A percentile compares a stretch with the other conserved stretches of the same genome.
These are phyloP conservation scores for Frankliniella intonsa DNA, from an alignment of 2,888 invertebrate species.

Conservation along the genomic window DNA sequence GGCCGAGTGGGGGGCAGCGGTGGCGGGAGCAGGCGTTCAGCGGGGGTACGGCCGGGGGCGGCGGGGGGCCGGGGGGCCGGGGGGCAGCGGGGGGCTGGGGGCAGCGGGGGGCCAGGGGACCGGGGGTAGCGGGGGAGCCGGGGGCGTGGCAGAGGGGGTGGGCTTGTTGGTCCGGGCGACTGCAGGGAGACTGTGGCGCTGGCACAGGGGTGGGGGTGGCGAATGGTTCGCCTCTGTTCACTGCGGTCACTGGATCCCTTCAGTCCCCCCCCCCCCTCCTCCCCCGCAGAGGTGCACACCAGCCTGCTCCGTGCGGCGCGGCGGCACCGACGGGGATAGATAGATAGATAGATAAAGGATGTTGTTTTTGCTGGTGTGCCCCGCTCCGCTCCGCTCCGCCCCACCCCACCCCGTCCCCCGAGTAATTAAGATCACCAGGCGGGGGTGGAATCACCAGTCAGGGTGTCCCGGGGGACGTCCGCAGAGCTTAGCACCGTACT, in stretches of 20 bases:
- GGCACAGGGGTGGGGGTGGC: background rate
- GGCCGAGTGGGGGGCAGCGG: slow-evolving; percentile 31
- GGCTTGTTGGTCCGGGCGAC: slow-evolving; percentile 49
- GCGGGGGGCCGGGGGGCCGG: background rate
- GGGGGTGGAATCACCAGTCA: background rate
- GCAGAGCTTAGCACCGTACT: slow-evolving; percentile 59
- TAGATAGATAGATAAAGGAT: background rate
- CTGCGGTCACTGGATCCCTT: background rate
- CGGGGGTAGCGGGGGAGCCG: slow-evolving; percentile 41
- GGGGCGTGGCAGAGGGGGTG: slow-evolving; percentile 47
- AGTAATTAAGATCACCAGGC: background rate
- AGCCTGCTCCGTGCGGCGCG: no score
- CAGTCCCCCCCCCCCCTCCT: no score
- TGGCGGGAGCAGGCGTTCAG: slow-evolving; percentile 25
- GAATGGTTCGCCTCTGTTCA: background rate
- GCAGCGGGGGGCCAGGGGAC: slow-evolving; percentile 44
- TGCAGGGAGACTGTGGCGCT: slow-evolving; percentile 38
- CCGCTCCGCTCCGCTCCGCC: background rate
- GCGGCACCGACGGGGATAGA: background rate
- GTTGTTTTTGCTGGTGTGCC: background rate
- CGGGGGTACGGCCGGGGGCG: background rate
- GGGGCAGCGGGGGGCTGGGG: slow-evolving; percentile 31
- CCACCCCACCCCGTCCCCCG: background rate
- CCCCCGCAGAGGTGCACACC: no score
- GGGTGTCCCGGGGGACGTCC: slow-evolving; percentile 40